Evolutionary conservation across 2,113 vertebrate genomes (phyloP).

Genomic region (Notothenia coriiceps): DNA sequence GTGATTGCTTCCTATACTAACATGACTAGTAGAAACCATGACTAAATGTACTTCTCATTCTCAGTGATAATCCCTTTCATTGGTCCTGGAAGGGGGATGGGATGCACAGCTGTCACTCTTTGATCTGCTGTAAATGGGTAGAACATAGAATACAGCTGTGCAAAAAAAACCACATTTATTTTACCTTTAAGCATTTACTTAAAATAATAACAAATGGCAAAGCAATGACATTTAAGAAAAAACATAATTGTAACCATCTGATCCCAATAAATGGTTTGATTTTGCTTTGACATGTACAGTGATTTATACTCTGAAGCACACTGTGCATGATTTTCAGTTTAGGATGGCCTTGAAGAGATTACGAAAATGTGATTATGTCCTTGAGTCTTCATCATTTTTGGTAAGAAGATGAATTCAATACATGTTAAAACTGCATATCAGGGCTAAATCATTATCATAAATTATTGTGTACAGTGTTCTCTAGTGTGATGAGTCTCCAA

Average conservation of each 20-base stretch:
- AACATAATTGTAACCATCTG: background rate
- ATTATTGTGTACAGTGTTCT: background rate
- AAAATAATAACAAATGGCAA: background rate
- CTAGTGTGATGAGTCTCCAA: slow-evolving; percentile 22
- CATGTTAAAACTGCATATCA: background rate
- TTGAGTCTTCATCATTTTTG: background rate
- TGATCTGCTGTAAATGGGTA: background rate
- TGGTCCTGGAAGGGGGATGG: background rate
- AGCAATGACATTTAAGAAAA: background rate
- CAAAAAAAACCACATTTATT: background rate
- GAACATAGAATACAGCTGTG: background rate
- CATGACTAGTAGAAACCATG: background rate
- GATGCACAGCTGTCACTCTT: background rate
- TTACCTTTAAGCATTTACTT: background rate
- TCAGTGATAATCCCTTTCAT: background rate
- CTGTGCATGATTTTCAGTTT: background rate
- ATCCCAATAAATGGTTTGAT: background rate
- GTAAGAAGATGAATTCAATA: background rate
- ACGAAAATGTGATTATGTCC: background rate
- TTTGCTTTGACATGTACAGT: background rate
- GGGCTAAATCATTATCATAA: background rate
- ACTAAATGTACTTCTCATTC: background rate
- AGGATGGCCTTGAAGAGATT: background rate
- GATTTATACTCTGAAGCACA: background rate
- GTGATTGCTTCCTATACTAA: background rate